Conservation (phyloP, 2,888 invertebrate genomes). For the Tenthredo distinguenda region DNA sequence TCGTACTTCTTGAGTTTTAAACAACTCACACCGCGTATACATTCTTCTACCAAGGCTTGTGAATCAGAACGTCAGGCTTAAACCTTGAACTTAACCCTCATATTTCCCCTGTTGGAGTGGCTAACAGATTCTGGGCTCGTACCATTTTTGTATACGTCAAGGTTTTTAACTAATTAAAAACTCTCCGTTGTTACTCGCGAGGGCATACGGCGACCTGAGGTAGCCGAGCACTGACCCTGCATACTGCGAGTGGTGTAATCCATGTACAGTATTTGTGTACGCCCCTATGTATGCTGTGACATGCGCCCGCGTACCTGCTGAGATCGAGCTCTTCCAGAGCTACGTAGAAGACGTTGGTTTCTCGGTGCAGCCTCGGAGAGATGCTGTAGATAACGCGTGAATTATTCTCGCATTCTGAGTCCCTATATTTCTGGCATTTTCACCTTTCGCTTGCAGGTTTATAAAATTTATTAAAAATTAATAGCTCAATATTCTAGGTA, state of each 20-base stretch:
- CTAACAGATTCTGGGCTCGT: not conserved
- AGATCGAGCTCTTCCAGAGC: slow-evolving; percentile 16
- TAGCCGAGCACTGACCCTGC: slow-evolving; percentile 44
- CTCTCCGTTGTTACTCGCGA: slow-evolving; percentile 20
- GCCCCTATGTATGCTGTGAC: slow-evolving; percentile 11
- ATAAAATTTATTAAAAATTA: slow-evolving; percentile 13
- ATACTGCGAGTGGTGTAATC: slow-evolving; percentile 43
- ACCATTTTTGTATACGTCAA: slow-evolving; percentile 14
- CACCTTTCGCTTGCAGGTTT: slow-evolving; percentile 20
- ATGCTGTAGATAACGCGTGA: slow-evolving; percentile 77
- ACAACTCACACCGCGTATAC: not conserved
- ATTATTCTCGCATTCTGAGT: slow-evolving; percentile 70
- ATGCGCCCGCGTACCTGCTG: slow-evolving; percentile 18
- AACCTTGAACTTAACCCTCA: slow-evolving; percentile 9
- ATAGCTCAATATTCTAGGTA: not conserved
- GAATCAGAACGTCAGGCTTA: not conserved
- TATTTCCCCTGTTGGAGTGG: not conserved
- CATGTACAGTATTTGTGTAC: slow-evolving; percentile 45
- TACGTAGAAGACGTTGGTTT: slow-evolving; percentile 26
- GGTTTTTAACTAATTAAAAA: slow-evolving; percentile 40
- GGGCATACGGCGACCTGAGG: slow-evolving; percentile 26
- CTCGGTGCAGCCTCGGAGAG: slow-evolving; percentile 61
- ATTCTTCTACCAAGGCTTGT: not conserved
- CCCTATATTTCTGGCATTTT: slow-evolving; percentile 33
- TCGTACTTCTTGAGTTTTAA: not conserved